Percentiles rank a stretch among this genome's conserved stretches.
These are phyloP conservation scores for Crax fasciolata DNA, from an alignment of 2,797 vertebrate species.

Conservation along the genomic window DNA sequence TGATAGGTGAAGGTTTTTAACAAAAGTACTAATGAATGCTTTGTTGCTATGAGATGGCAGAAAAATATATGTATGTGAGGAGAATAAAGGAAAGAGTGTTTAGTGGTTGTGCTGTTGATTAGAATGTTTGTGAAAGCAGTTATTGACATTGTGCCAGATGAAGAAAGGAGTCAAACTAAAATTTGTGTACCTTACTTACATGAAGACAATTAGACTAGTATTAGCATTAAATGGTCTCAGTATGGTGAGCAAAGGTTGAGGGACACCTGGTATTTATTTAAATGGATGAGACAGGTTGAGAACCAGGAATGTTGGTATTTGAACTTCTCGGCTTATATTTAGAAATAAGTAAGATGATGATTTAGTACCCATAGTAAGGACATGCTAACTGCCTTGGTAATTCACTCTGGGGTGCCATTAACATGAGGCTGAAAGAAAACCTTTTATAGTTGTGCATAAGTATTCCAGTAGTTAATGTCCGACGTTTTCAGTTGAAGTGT, in stretches of 20 bases:
- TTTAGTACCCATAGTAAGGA: background rate
- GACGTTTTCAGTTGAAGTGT: background rate
- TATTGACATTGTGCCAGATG: background rate
- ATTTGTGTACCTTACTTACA: background rate
- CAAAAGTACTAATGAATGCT: accelerated
- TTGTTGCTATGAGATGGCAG: background rate
- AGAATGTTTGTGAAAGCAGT: background rate
- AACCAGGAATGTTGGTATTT: background rate
- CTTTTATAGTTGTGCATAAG: background rate
- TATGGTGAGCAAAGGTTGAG: background rate
- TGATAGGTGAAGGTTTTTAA: background rate
- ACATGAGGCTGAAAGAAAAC: background rate
- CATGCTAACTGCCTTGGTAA: background rate
- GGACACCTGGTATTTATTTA: background rate
- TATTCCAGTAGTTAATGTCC: background rate
- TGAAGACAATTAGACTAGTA: background rate
- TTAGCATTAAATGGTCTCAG: background rate
- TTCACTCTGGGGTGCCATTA: background rate
- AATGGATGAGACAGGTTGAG: background rate
- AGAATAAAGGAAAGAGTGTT: background rate
- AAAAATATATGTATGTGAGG: background rate
- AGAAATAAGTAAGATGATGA: background rate
- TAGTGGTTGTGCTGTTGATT: background rate
- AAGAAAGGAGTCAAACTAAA: background rate
- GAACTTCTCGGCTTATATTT: background rate